These are phyloP conservation scores for Agapornis roseicollis DNA, from an alignment of 2,113 vertebrate genomes.

Conservation along the genomic window DNA sequence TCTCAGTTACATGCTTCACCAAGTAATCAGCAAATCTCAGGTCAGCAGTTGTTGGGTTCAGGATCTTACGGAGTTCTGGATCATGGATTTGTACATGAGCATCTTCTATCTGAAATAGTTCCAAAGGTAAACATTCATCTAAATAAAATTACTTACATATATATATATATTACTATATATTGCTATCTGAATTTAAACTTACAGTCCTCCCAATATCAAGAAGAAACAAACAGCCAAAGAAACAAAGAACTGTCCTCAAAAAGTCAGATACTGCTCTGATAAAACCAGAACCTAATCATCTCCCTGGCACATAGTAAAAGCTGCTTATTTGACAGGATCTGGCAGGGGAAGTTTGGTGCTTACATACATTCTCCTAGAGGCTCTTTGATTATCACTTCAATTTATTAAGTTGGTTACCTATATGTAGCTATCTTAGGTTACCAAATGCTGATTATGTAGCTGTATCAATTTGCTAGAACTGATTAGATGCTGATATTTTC, in stretches of 20 bases:
- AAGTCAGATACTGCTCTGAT: not conserved
- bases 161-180: not conserved
- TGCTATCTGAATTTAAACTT: not conserved
- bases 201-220: not conserved
- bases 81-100: conserved; percentile 90
- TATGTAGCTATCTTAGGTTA: not conserved
- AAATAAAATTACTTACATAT: not conserved
- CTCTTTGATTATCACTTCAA: not conserved
- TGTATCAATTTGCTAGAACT: not conserved
- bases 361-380: not conserved
- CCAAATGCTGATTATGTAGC: not conserved
- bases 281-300: not conserved
- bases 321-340: not conserved
- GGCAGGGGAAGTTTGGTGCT: not conserved
- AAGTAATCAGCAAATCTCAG: conserved; percentile 93
- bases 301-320: not conserved
- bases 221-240: not conserved
- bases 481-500: not conserved
- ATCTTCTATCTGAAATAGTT: conserved; percentile 86
- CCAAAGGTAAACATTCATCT: not conserved
- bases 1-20: conserved; percentile 93
- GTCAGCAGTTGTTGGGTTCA: conserved; percentile 92
- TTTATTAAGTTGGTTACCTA: not conserved
- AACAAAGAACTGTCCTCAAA: not conserved
- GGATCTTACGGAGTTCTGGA: conserved; percentile 87